Base-by-base conservation (phyloP, 1,140 invertebrate genomes). In the Zaprionus vittiger region DNA sequence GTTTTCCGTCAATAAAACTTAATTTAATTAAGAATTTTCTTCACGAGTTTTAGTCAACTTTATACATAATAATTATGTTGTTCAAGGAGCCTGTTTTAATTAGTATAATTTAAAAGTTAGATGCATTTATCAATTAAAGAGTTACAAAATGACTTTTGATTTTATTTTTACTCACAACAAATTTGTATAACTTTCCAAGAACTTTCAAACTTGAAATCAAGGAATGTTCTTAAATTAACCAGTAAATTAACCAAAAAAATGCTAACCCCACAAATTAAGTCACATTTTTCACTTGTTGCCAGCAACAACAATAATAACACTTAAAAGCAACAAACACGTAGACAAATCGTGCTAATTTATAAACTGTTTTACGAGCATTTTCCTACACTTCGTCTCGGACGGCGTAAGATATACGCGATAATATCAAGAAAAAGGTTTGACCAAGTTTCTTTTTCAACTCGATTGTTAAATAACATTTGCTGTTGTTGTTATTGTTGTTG, bases 391-490 rank as follows among this genome's bases (percentile, higher is more conserved):
- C 57, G 54, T 60, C 44, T 52, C 41, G 44, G 68, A 52, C 38
- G 61, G 41, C 66, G 67, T 31, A 41, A 55, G 47, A 52, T 52
- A 52, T 52, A 41, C 24, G 69, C 55, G 83, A 86, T 86, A 83
- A 60, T 74, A 86, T 87, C 83, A 71, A 47, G 62, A 38, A 64
- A 74, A 74, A 54, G 15, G 73, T 81, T 74, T 86, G 83, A 79
- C 80, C 77, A 78, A 80, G 83, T 89, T 80, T 87, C 83, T 89
- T 87, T 77, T 74, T 78, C 70, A 59, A 57, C 64, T 63, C 80
- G 63, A 64, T 70, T 70, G 84, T 86, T 86, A 80, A 86, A 80
- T 86, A 86, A 89, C 78, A 65, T 80, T 89, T 83, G 77, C 77
- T 65, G 65, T 56, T 59, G 61, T 70, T 73, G 66, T 74, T 73